A percentile compares a stretch with the other conserved stretches of the same genome.
Conservation (phyloP, 2,888 invertebrate genomes). For the Axea sp. region DNA sequence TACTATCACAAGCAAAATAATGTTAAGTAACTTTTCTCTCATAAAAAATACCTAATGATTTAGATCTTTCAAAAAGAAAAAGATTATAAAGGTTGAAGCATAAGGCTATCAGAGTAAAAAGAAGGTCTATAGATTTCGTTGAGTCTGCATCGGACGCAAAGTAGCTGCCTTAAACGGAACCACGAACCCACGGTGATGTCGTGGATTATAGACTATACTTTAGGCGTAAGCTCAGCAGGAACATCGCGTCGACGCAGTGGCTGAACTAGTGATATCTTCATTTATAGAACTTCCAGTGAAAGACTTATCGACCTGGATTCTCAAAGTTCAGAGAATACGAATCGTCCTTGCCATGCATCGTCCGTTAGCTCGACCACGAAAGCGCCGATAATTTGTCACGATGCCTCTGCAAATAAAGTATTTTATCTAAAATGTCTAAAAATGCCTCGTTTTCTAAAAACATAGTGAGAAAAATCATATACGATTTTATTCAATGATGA, state of each 20-base stretch:
- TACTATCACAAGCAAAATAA: too few relatives aligned
- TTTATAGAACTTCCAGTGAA: conserved; percentile 54
- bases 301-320: conserved; percentile 58
- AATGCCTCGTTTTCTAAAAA: conserved; percentile 37
- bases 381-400: conserved; percentile 56
- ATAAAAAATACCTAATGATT: too few relatives aligned
- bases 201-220: conserved; percentile 44
- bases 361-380: conserved; percentile 45
- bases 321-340: conserved; percentile 54
- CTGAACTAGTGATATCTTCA: conserved; percentile 62
- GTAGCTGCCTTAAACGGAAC: conserved; percentile 53
- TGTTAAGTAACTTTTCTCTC: too few relatives aligned
- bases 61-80: conserved; percentile 19
- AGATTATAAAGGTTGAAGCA: conserved; percentile 33
- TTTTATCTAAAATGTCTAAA: conserved; percentile 50
- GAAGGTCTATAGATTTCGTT: conserved; percentile 44
- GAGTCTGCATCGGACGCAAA: conserved; percentile 54
- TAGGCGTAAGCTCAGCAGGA: conserved; percentile 42
- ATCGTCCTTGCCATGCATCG: conserved; percentile 54
- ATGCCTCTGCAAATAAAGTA: conserved; percentile 41
- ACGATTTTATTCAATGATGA: conserved; percentile 17
- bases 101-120: conserved; percentile 43
- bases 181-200: conserved; percentile 54
- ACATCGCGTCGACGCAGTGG: conserved; percentile 53
- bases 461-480: conserved; percentile 36